Conservation (phyloP, 2,797 vertebrate genomes). For the Alauda arvensis region DNA sequence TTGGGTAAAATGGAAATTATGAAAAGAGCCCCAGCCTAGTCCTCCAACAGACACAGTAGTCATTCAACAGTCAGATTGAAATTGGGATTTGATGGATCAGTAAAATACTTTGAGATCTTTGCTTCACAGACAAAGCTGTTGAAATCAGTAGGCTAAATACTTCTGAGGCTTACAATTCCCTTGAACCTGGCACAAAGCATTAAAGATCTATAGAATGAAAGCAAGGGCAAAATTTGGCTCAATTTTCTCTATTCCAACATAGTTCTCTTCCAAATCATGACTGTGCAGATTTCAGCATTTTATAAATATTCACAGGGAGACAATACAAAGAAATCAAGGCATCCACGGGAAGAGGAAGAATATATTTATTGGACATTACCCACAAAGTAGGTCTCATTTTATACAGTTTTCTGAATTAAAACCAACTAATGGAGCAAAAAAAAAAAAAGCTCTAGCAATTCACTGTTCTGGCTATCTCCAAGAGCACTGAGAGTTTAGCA, state of each 20-base stretch:
- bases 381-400: background rate
- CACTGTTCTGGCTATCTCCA: background rate
- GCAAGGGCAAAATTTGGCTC: background rate
- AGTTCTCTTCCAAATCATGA: background rate
- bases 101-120: background rate
- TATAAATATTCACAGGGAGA: background rate
- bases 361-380: background rate
- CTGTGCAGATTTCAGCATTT: background rate
- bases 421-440: background rate
- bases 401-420: background rate
- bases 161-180: background rate
- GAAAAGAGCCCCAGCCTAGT: background rate
- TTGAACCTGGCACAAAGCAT: background rate
- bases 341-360: background rate
- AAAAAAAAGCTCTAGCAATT: background rate
- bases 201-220: background rate
- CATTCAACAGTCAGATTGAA: background rate
- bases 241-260: background rate
- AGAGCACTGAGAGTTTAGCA: background rate
- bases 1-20: background rate
- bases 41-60: background rate
- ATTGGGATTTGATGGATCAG: background rate
- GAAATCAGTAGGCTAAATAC: conserved; percentile 11
- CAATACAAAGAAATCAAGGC: background rate
- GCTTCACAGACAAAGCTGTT: background rate